Evolutionary conservation across 92 coral and sea anemone species (phyloP), one percentile per base, ranked within the genome.

Genomic region (Scolanthus callimorphus): DNA sequence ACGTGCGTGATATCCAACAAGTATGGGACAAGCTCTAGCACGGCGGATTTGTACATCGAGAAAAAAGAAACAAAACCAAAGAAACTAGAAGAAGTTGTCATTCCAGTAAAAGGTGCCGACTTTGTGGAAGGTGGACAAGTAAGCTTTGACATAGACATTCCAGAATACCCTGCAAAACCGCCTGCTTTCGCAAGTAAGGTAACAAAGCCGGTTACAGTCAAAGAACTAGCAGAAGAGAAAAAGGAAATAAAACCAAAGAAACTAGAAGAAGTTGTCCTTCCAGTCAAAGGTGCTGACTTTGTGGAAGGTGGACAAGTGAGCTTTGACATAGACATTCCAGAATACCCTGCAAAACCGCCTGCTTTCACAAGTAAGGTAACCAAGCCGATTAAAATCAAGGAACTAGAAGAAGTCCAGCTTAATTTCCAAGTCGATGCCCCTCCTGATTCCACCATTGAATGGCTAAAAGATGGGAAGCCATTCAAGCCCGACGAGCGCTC

Each of bases 1-100:
- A 84, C 65, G 51, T 78, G 90, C 61, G 78, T 78, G 11, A 77
- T 77, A 20, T 70, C 69, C 37, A 84, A 84, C 62, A 79, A 84
- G 21, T 60, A 49, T 30, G 90, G 90, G 2, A 71, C 67, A 28
- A 75, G 55, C 6, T 71, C 77, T 34, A 84, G 77, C 0, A 52
- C 58, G n/a, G 73, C 81, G 4, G 67, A 67, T 21, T 59, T 84
- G 1, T 26, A 59, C 49, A 22, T 43, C 59, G 69, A 63, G 31
- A 63, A 63, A 49, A 59, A 46, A 6, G 20, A 56, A 3, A 46
- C 69, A 4, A 29, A 31, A n/a, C 29, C 69, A 4, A 49, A 49
- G 31, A 47, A 56, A 6, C 59, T 59, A 22, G 46, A 31, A 23
- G 57, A 63, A 10, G 49, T 63, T 12, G 44, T 59, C 34, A 1